Evolutionary conservation across 2,113 vertebrate species (phyloP).

Genomic region (western clawed frog (Xenopus tropicalis)): UCB_Xtro_10.0 CM004450.2:138786501-138787000

Average conservation of each 20-base stretch:
- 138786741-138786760: neutral
- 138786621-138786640: no score
- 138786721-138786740: neutral
- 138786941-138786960: conserved; percentile 53
- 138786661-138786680: no score
- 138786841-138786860: neutral
- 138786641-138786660: neutral
- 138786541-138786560: no score
- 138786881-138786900: conserved; percentile 50
- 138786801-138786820: conserved; percentile 18
- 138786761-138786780: conserved; percentile 15
- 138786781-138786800: neutral
- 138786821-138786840: conserved; percentile 18
- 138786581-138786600: no score
- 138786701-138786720: no score
- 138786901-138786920: conserved; percentile 16
- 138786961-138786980: conserved; percentile 59
- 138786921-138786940: neutral
- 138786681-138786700: no score
- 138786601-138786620: no score
- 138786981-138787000: conserved; percentile 52
- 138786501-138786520: no score
- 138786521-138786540: no score
- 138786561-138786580: no score
- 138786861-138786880: conserved; percentile 38